Evolutionary conservation across 2,113 vertebrate genomes (phyloP), one percentile per base, ranked within the genome.

Genomic region (Semicossyphus pulcher): DNA sequence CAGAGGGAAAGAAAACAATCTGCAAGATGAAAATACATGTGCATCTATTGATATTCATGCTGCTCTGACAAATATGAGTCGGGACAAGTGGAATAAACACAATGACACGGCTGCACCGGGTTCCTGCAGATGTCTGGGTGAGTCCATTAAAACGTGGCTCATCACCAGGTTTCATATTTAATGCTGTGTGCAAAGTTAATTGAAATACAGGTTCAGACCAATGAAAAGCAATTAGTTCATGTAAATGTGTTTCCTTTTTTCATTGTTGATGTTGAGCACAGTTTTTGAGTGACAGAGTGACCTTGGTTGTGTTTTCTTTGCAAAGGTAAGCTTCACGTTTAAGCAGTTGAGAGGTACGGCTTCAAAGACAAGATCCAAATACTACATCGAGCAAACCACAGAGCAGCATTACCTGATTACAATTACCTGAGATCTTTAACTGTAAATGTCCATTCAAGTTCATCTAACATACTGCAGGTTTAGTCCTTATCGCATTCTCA

Each of bases 1-100:
- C 41, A 54, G 23, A 14, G 39, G 26, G 9, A 23, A 49, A 28
- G 72, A 63, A 66, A 77, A 62, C 45, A 69, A 76, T 59, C 52
- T 3, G 14, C 29, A 8, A 47, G 57, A 68, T 28, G 49, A 51
- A 66, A 77, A 71, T 45, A 59, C 54, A 25, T 28, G 52, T 67
- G 51, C 6, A 58, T 56, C 57, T 37, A 34, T 67, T 76, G 44
- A 67, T 29, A 76, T 72, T 72, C 73, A 31, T 23, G 34, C 71
- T 49, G 64, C 41, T 37, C 3, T 54, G 61, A 59, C n/a, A 29
- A 42, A 54, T 7, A 25, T n/a, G n/a, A 72, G 20, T 1, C 12
- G 23, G 10, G 12, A 59, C 18, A 25, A 34, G 44, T 18, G 2
- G 5, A 37, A 8, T n/a, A 37, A 42, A 44, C 6, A n/a, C 15